Evolutionary conservation across 1,140 invertebrate genomes (phyloP).

Genomic region (Ephestia elutella): DNA sequence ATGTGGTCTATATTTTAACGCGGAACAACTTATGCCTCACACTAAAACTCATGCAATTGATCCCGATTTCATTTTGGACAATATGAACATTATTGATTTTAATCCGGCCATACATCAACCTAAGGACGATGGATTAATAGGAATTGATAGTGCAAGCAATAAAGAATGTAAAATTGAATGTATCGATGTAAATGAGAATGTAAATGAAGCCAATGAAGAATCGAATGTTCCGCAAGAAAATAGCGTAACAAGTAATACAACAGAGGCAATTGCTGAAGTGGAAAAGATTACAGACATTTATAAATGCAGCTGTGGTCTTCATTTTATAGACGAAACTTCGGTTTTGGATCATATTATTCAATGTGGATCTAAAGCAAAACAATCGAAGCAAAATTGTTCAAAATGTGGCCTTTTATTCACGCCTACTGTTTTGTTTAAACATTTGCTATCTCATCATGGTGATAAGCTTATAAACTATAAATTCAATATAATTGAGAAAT

Average conservation of each 20-base stretch:
- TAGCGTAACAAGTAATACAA: not conserved
- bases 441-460: constrained; percentile 46
- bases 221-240: not conserved
- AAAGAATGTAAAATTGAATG: not conserved
- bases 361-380: constrained; percentile 22
- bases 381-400: constrained; percentile 34
- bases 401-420: constrained; percentile 47
- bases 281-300: constrained; percentile 32
- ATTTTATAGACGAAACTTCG: constrained; percentile 35
- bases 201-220: not conserved
- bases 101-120: constrained; percentile 7
- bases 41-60: constrained; percentile 32
- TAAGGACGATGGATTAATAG: not conserved
- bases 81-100: constrained; percentile 28
- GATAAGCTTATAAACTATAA: constrained; percentile 32
- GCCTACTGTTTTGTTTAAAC: constrained; percentile 41
- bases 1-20: constrained; percentile 37
- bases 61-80: constrained; percentile 33
- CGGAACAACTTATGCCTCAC: constrained; percentile 31
- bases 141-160: not conserved
- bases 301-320: constrained; percentile 44
- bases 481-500: constrained; percentile 31
- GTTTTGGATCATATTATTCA: constrained; percentile 28
- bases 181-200: not conserved
- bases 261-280: constrained; percentile 1